A percentile compares a stretch with the other conserved stretches of the same genome.
Conservation (phyloP, 2,113 vertebrate species). For the Ptilorrhoa leucosticta region DNA sequence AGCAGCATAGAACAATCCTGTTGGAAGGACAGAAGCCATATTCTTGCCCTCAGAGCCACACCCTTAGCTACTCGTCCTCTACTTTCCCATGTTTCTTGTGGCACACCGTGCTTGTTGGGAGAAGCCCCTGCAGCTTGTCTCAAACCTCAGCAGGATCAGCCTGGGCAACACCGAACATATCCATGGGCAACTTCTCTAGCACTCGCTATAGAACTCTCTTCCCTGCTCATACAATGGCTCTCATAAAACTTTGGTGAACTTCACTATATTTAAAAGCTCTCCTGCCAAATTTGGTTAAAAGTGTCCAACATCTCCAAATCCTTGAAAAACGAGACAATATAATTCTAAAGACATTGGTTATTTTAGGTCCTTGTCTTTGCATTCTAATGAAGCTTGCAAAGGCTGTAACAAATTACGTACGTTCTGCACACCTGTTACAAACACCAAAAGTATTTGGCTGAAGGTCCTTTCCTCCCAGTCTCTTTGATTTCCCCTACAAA, state of each 20-base stretch:
- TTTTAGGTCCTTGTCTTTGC: neutral
- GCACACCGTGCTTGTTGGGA: neutral
- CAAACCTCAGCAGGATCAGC: neutral
- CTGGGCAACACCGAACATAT: neutral
- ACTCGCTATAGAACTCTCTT: neutral
- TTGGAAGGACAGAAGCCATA: neutral
- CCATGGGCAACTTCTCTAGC: neutral
- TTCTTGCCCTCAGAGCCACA: neutral
- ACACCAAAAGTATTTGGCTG: neutral
- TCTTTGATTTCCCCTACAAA: neutral
- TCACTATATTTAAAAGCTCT: neutral
- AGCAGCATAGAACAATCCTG: neutral
- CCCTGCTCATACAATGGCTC: accelerated
- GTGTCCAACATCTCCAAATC: neutral
- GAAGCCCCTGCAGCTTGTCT: neutral
- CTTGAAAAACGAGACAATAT: neutral
- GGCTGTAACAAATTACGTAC: neutral
- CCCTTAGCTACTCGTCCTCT: neutral
- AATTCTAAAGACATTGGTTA: neutral
- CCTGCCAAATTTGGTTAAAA: neutral
- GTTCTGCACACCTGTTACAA: neutral
- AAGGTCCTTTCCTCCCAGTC: neutral
- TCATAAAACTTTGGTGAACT: neutral
- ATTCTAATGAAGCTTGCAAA: neutral
- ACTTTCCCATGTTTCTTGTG: neutral